Base-by-base conservation (phyloP, 2,113 vertebrate genomes). In the Ciconia maguari region DNA sequence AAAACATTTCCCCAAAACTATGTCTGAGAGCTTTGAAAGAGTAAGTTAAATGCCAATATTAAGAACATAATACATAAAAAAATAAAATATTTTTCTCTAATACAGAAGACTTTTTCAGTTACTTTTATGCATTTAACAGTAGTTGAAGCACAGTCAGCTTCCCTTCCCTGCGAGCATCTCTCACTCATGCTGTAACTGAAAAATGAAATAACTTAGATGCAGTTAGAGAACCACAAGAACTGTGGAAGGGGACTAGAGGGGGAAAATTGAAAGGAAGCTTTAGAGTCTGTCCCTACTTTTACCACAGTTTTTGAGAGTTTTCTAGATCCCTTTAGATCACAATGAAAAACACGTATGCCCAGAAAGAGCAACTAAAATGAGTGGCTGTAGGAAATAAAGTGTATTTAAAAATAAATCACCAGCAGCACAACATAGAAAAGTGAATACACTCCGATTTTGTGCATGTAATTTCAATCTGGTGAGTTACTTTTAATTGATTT, bases 11-110 rank as follows among this genome's bases (percentile, higher is more conserved):
- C 71, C 12, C 42, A 42, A 55, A 75, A 84, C 32, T 34, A 44
- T 12, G 75, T 78, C 86, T 78, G 52, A 90, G 34, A 78, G 25
- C 81, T 95, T 93, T 90, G 83, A 79, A 96, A 83, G 34, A 77
- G 7, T 64, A 64, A 58, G 49, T 61, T n/a, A 89, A 82, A 83
- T n/a, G 22, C 4, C 11, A 46, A 9, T n/a, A 42, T 52, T 58
- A 64, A 75, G 27, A 75, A 70, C 4, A 21, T 16, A 84, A 55
- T 16, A 76, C 1, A 26, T 29, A 21, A 49, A 41, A 69, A 49
- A 38, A 48, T 3, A 18, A 19, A 36, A 12, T 38, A 8, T 11
- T 68, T 49, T 41, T 83, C 41, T 54, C 32, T 46, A 30, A 29
- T 38, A 52, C 9, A 27, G 7, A 46, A 68, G 30, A 52, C 27